phyloP scores from a whole-genome alignment of 2,888 invertebrate species.

The Erpobdella octoculata region DNA sequence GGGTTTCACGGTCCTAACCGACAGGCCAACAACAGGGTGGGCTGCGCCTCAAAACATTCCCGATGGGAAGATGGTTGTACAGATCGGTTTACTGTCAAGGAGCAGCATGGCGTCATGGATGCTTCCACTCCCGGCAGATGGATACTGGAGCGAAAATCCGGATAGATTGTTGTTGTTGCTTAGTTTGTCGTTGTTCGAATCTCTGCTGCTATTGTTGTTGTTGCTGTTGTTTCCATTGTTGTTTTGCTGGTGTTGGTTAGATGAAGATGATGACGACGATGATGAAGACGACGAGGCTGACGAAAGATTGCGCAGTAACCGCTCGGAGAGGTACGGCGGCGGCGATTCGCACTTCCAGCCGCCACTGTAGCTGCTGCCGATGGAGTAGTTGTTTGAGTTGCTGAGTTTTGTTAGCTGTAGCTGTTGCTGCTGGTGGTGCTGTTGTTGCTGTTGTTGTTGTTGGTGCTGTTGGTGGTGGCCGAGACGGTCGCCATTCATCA shows the following conservation, averaged over 20 bases:
- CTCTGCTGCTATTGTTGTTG: not conserved
- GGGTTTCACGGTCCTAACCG: no score
- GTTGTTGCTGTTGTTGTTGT: slow-evolving; percentile 9
- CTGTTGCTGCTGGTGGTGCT: slow-evolving; percentile 1
- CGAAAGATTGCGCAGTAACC: slow-evolving; percentile 15
- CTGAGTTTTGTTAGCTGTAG: not conserved
- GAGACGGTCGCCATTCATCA: not conserved
- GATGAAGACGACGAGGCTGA: slow-evolving; percentile 18
- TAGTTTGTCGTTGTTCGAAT: not conserved
- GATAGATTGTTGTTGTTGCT: slow-evolving; percentile 16
- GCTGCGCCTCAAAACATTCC: slow-evolving; percentile 3
- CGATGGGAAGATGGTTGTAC: slow-evolving; percentile 22
- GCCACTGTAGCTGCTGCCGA: not conserved
- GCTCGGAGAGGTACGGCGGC: slow-evolving; percentile 14
- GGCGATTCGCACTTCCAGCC: slow-evolving; percentile 21
- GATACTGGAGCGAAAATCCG: not conserved
- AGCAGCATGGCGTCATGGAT: slow-evolving; percentile 24
- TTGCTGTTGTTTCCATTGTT: slow-evolving; percentile 5
- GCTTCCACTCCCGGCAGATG: not conserved
- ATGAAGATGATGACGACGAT: slow-evolving; percentile 6
- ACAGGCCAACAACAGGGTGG: no score
- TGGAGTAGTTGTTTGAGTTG: slow-evolving; percentile 16
- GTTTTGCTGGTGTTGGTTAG: slow-evolving; percentile 1
- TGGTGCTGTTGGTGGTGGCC: not conserved
- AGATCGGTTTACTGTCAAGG: slow-evolving; percentile 25